phyloP scores from a whole-genome alignment of 2,888 invertebrate species.

The Bembecia ichneumoniformis region DNA sequence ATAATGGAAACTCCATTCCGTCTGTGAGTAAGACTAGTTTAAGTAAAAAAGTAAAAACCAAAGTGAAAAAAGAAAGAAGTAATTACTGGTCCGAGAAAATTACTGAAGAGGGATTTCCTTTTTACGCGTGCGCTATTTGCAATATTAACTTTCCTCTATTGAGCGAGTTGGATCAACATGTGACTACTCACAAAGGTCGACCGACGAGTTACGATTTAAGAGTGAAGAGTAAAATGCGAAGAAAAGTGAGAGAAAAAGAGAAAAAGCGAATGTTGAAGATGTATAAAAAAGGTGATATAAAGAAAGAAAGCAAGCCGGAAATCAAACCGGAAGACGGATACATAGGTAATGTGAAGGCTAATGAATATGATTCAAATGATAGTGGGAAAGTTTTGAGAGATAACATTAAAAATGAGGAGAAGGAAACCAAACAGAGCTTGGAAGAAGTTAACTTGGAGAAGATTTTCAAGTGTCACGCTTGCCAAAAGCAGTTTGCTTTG shows the following conservation, averaged over 20 bases:
- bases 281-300: constrained; percentile 19
- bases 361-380: background rate
- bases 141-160: constrained; percentile 39
- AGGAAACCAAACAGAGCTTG: background rate
- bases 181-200: constrained; percentile 46
- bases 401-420: background rate
- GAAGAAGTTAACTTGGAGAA: constrained; percentile 27
- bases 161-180: constrained; percentile 45
- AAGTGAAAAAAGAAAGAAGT: constrained; percentile 27
- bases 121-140: constrained; percentile 56
- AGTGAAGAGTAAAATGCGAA: constrained; percentile 40
- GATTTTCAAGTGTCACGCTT: constrained; percentile 60
- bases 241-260: constrained; percentile 42
- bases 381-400: background rate
- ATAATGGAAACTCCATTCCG: too few relatives aligned
- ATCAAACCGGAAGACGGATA: constrained; percentile 61
- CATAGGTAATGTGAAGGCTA: constrained; percentile 46
- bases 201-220: constrained; percentile 55
- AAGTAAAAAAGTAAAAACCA: constrained; percentile 14
- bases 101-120: constrained; percentile 41
- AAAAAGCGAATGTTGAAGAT: constrained; percentile 37
- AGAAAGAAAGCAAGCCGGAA: constrained; percentile 32
- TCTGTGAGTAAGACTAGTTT: background rate
- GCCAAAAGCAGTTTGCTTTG: constrained; percentile 51
- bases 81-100: constrained; percentile 53